Evolutionary conservation across 2,797 vertebrate species (phyloP).

Genomic region (Coilia nasus): DNA sequence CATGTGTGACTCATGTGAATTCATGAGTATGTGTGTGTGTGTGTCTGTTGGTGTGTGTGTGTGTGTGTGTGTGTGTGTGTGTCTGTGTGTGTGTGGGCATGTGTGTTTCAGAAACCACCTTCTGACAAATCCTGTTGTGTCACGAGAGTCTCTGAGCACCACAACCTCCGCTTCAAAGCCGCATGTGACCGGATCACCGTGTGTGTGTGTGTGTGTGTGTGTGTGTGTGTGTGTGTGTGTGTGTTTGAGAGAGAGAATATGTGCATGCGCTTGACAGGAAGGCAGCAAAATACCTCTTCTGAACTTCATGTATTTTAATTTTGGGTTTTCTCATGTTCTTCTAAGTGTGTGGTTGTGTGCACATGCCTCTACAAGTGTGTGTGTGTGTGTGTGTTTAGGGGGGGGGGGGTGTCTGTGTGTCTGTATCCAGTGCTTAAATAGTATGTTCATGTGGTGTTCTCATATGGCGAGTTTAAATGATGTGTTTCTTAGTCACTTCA

Average conservation of each 20-base stretch:
- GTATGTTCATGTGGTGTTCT: too few relatives aligned
- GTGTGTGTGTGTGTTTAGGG: neutral
- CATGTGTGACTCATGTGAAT: too few relatives aligned
- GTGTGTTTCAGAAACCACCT: conserved; percentile 3
- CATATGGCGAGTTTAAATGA: too few relatives aligned
- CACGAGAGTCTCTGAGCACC: neutral
- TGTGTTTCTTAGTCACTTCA: too few relatives aligned
- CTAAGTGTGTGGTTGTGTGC: neutral
- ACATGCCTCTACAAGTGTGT: neutral
- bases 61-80: neutral
- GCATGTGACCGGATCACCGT: neutral
- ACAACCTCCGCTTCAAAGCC: neutral
- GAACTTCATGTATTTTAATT: neutral
- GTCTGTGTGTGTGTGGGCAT: neutral
- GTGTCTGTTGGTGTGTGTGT: neutral
- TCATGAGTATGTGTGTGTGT: neutral
- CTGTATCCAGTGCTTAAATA: too few relatives aligned
- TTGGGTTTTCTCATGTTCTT: neutral
- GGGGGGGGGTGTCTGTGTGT: neutral
- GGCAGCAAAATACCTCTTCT: too few relatives aligned
- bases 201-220: conserved; percentile 12
- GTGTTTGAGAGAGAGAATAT: neutral
- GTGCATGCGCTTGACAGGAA: too few relatives aligned
- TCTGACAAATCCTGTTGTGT: conserved; percentile 5
- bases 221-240: neutral